Percentiles rank a stretch among this genome's conserved stretches.
These are phyloP conservation scores for Apotomis turbidana DNA, from an alignment of 2,888 invertebrate genomes.

Conservation along the genomic window DNA sequence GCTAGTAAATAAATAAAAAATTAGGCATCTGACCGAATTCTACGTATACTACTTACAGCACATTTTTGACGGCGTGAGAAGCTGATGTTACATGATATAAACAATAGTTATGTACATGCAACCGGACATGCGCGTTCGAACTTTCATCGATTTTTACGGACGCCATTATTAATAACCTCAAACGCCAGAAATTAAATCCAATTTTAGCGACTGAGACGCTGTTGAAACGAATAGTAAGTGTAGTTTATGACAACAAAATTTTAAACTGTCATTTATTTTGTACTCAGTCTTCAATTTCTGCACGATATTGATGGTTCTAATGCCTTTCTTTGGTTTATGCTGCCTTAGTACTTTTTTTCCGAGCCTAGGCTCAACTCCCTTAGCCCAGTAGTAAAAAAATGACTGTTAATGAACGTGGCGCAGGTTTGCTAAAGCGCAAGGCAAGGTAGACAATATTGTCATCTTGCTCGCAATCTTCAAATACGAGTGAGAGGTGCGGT, in stretches of 20 bases:
- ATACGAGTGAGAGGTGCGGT: too few species aligned
- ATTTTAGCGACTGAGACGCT: neutral
- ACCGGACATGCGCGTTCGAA: conserved; percentile 19
- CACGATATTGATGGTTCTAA: neutral
- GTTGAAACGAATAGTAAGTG: neutral
- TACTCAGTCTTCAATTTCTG: neutral
- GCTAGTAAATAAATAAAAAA: too few species aligned
- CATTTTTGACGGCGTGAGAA: too few species aligned
- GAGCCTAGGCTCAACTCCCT: conserved; percentile 15
- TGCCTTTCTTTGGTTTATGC: conserved; percentile 10
- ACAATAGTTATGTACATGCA: neutral
- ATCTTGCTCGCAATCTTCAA: neutral
- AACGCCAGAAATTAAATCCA: neutral
- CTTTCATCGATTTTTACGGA: conserved; percentile 9
- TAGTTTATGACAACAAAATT: neutral
- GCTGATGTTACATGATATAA: neutral
- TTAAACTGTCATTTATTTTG: neutral
- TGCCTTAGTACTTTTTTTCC: conserved; percentile 27
- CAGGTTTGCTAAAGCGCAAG: too few species aligned
- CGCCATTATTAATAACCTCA: conserved; percentile 28
- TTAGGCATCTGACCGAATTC: too few species aligned
- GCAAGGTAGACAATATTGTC: neutral
- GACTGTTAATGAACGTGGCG: neutral
- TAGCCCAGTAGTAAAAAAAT: neutral
- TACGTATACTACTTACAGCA: too few species aligned